phyloP scores from a whole-genome alignment of 2,888 invertebrate genomes.

The Celastrina argiolus region DNA sequence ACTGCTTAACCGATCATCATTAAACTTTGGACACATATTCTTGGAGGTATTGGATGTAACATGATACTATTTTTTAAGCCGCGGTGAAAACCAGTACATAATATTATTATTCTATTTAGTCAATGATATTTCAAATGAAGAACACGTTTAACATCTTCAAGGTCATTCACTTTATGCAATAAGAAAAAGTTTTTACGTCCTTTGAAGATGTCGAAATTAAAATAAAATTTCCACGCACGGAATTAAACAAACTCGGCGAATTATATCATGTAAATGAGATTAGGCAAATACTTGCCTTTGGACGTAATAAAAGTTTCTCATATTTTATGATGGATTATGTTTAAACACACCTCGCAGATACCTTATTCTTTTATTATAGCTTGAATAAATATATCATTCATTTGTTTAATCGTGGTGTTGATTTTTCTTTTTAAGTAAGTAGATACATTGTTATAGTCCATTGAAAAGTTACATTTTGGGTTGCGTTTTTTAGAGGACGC shows the following conservation, averaged over 20 bases:
- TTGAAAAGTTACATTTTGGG: too few species aligned
- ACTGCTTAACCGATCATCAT: too few species aligned
- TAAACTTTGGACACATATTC: too few species aligned
- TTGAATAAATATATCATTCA: neutral
- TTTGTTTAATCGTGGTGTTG: neutral
- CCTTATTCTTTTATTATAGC: neutral
- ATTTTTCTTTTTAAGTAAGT: neutral
- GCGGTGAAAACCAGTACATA: too few species aligned
- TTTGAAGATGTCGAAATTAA: slow-evolving; percentile 5
- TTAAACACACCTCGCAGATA: neutral
- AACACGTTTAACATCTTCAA: neutral
- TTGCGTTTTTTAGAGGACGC: too few species aligned
- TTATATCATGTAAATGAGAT: slow-evolving; percentile 30
- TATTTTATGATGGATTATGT: neutral
- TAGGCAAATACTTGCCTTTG: slow-evolving; percentile 25
- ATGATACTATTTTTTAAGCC: too few species aligned
- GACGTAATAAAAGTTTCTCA: neutral
- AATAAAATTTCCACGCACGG: slow-evolving; percentile 13
- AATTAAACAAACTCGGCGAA: slow-evolving; percentile 23
- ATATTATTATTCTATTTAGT: too few species aligned
- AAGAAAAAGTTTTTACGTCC: neutral
- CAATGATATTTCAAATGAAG: neutral
- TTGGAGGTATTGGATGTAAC: too few species aligned
- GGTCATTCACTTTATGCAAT: neutral
- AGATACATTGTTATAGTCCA: neutral